Conservation (phyloP, 2,888 invertebrate genomes). For the Myathropa florea region DNA sequence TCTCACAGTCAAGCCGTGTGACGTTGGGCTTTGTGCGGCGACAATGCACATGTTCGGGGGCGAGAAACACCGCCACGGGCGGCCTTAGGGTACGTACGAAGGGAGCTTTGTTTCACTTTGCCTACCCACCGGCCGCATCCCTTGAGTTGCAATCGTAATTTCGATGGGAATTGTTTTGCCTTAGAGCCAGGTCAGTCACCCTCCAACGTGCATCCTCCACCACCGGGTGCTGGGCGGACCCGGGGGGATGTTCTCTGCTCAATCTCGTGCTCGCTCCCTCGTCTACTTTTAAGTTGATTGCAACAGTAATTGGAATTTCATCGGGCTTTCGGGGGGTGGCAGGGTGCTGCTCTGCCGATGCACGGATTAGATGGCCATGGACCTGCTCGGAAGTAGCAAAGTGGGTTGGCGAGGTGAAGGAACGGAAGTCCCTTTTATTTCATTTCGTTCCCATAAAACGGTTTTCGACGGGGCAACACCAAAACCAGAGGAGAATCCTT, state of each 20-base stretch:
- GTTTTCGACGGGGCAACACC: slow-evolving; percentile 11
- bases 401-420: too few species aligned
- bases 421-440: slow-evolving; percentile 41
- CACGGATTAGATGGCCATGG: slow-evolving; percentile 11
- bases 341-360: background rate
- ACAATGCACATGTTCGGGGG: slow-evolving; percentile 43
- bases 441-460: slow-evolving; percentile 39
- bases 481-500: slow-evolving; percentile 36
- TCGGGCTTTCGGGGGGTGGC: background rate
- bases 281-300: slow-evolving; percentile 36
- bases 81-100: slow-evolving; percentile 26
- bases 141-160: slow-evolving; percentile 56
- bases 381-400: too few species aligned
- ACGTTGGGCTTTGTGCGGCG: slow-evolving; percentile 35
- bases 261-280: background rate
- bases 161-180: slow-evolving; percentile 29
- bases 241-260: background rate
- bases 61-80: slow-evolving; percentile 2
- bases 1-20: slow-evolving; percentile 10
- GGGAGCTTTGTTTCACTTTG: slow-evolving; percentile 51
- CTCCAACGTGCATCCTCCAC: background rate
- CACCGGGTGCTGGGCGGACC: too few species aligned
- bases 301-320: slow-evolving; percentile 63
- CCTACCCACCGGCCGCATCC: background rate
- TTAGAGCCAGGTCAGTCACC: slow-evolving; percentile 60